Evolutionary conservation across 1,140 invertebrate species (phyloP), one percentile per base, ranked within the genome.

Genomic region (Drosophila azteca): DNA sequence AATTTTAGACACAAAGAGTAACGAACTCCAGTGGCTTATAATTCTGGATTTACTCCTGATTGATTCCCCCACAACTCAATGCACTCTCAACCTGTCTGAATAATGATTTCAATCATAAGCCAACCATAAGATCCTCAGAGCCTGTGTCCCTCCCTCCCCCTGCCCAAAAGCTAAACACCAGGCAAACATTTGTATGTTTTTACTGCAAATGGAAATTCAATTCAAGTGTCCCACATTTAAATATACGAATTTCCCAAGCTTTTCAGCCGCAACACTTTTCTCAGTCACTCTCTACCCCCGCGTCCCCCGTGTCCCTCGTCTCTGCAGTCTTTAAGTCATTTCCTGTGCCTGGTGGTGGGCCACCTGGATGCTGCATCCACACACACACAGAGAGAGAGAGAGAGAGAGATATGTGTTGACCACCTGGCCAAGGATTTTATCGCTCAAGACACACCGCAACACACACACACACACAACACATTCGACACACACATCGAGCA

Each of bases 341-440:
- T 53, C 54, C 54, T 58, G 35, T 39, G 60, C 29, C 49, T 39
- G 63, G 41, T 55, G 52, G 26, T 20, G 24, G 71, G 72, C 64
- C 74, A 77, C 73, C 60, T 78, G 77, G 55, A 48, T 20, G 39
- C 31, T 35, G 31, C 63, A 65, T 65, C 65, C 29, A 64, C 15
- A 5, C 3, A 13, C 55, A 60, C 71, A 17, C 65, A 68, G 17
- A 20, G 17, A 20, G 17, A 20, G 17, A 20, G 0, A 20, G 17
- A 1, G 17, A 20, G 17, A 20, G 61, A 48, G 49, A 70, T 39
- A 66, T 80, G 62, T 71, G 43, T 60, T 68, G 64, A 57, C 71
- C 71, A 74, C 69, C 71, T 74, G 71, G 71, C 53, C 71, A 35
- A 72, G 70, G 70, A 65, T 73, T 58, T 58, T 74, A 50, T 74